Conservation (phyloP, 1,140 invertebrate genomes). For the Patella vulgata region DNA sequence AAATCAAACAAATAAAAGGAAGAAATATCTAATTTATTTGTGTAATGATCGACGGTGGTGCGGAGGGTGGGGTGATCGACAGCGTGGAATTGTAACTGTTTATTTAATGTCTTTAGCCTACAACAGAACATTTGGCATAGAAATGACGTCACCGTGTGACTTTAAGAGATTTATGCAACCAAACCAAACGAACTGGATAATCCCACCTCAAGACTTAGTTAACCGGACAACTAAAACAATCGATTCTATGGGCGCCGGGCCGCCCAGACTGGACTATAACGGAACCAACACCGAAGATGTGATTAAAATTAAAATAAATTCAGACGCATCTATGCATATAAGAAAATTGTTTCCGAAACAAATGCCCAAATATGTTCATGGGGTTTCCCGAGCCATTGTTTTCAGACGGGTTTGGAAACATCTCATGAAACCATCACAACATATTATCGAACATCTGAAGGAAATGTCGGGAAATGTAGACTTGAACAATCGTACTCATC, state of each 20-base stretch:
- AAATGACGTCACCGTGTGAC: constrained; percentile 35
- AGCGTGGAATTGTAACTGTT: constrained; percentile 38
- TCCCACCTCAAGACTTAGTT: constrained; percentile 7
- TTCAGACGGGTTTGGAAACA: constrained; percentile 13
- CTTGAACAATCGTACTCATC: neutral
- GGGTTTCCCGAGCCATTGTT: neutral
- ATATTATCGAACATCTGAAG: too few species aligned
- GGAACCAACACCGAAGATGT: too few species aligned
- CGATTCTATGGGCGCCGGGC: constrained; percentile 1
- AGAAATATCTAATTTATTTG: constrained; percentile 37
- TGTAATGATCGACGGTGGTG: constrained; percentile 32
- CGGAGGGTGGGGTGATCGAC: constrained; percentile 44
- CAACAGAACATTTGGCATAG: constrained; percentile 37
- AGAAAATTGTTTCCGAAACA: too few species aligned
- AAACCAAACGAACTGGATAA: constrained; percentile 29
- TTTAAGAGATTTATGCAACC: constrained; percentile 27
- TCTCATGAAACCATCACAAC: constrained; percentile 14
- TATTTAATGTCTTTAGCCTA: constrained; percentile 40
- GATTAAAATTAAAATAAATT: constrained; percentile 28
- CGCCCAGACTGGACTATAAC: too few species aligned
- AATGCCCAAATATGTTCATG: too few species aligned
- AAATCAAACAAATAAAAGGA: too few species aligned
- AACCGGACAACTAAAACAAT: neutral
- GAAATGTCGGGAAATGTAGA: too few species aligned
- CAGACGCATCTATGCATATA: too few species aligned